These are phyloP conservation scores for Choloepus didactylus DNA, from an alignment of 2,797 vertebrate genomes.

Conservation along the genomic window DNA sequence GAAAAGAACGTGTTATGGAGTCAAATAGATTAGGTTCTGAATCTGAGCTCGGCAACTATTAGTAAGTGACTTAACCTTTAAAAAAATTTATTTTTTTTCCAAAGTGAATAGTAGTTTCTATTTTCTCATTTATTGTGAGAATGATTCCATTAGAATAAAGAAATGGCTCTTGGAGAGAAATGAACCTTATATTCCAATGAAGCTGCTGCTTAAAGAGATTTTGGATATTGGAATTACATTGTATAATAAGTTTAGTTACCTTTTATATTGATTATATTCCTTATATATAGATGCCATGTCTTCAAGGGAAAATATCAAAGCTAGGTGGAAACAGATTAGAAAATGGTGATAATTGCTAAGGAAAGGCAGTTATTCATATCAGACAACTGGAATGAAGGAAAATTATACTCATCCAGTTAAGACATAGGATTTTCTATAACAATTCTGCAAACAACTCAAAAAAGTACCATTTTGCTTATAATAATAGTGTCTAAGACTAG, in stretches of 20 bases:
- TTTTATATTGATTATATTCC: not conserved
- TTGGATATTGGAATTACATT: conserved; percentile 13
- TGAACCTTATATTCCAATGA: conserved; percentile 24
- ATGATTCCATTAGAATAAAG: conserved; percentile 38
- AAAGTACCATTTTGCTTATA: conserved; percentile 58
- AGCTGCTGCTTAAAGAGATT: conserved; percentile 8
- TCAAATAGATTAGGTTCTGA: not conserved
- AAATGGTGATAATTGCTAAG: conserved; percentile 57
- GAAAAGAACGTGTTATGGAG: not conserved
- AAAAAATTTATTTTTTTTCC: not conserved
- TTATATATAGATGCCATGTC: conserved; percentile 45
- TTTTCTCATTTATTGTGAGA: conserved; percentile 38
- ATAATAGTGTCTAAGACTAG: conserved; percentile 32
- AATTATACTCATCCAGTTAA: conserved; percentile 40
- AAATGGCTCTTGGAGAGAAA: conserved; percentile 30
- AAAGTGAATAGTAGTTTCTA: conserved; percentile 9
- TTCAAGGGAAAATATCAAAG: conserved; percentile 61
- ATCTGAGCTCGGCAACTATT: not conserved
- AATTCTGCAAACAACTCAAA: conserved; percentile 56
- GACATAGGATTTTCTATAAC: conserved; percentile 34
- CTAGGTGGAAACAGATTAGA: conserved; percentile 53
- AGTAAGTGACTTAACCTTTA: not conserved
- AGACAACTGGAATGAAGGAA: conserved; percentile 35
- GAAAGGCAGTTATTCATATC: conserved; percentile 43
- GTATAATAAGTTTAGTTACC: conserved; percentile 47